phyloP scores from a whole-genome alignment of 2,797 vertebrate species.

The Anolis apletophallus region DNA sequence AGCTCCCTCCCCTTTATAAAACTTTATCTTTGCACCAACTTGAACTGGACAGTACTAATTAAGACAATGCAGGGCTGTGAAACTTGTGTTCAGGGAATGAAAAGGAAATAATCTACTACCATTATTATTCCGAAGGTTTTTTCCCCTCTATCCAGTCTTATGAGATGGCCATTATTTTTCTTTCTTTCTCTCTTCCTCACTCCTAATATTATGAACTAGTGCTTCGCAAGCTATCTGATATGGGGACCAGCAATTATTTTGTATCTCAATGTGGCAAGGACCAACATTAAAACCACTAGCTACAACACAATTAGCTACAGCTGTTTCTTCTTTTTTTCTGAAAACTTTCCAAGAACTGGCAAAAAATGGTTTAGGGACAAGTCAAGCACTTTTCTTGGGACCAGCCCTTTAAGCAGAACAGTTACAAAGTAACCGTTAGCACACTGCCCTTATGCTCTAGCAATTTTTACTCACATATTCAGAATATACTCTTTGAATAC shows the following conservation, averaged over 20 bases:
- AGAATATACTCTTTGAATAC: not conserved
- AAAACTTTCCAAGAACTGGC: too few relatives aligned
- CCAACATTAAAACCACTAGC: too few relatives aligned
- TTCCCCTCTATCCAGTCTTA: not conserved
- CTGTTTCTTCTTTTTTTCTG: too few relatives aligned
- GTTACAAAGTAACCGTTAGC: not conserved
- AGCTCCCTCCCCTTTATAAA: not conserved
- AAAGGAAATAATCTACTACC: not conserved
- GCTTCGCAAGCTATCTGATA: too few relatives aligned
- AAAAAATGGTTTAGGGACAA: too few relatives aligned
- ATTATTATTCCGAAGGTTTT: not conserved
- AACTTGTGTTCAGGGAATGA: not conserved
- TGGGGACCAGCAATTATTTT: too few relatives aligned
- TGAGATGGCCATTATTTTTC: not conserved
- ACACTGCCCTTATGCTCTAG: not conserved
- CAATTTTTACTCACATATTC: not conserved
- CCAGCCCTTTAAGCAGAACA: too few relatives aligned
- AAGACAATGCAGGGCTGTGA: not conserved
- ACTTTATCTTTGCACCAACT: not conserved
- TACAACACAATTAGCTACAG: too few relatives aligned
- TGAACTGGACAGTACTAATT: not conserved
- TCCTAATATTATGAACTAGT: not conserved
- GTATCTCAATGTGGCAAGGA: too few relatives aligned
- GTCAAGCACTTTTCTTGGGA: too few relatives aligned
- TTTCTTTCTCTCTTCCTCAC: not conserved